Evolutionary conservation across 2,888 invertebrate species (phyloP).

Genomic region (Meiosimyza platycephala): DNA sequence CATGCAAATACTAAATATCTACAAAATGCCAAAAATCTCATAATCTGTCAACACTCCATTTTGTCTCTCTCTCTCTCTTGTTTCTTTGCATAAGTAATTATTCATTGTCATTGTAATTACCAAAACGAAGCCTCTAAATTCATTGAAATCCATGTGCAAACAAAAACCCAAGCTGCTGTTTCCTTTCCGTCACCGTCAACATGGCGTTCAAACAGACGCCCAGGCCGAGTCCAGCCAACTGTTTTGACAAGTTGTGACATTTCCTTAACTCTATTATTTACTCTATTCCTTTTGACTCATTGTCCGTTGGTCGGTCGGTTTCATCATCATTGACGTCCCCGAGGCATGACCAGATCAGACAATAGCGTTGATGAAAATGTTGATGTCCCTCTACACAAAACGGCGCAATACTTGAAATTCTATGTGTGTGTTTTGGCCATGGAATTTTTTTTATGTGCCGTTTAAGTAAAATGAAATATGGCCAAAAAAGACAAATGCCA

Average conservation of each 20-base stretch:
- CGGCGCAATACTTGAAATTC: neutral
- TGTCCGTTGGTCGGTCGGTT: neutral
- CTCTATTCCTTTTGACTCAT: constrained; percentile 1
- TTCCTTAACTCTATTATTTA: constrained; percentile 48
- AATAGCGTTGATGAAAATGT: neutral
- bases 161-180: neutral
- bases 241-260: constrained; percentile 56
- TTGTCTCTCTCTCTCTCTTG: neutral
- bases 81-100: constrained; percentile 46
- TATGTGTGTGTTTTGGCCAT: neutral
- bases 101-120: constrained; percentile 60
- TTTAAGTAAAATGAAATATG: constrained; percentile 10
- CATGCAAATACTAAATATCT: no score
- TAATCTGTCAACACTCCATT: neutral
- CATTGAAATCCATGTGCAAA: constrained; percentile 43
- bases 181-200: constrained; percentile 13
- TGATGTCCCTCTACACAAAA: no score
- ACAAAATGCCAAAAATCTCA: no score
- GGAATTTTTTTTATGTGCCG: neutral
- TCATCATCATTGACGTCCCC: constrained; percentile 4
- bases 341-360: constrained; percentile 7
- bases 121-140: constrained; percentile 54
- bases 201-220: constrained; percentile 12
- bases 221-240: constrained; percentile 28
- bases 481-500: neutral